phyloP scores from a whole-genome alignment of 2,113 vertebrate species.

The Megaceryle maxima region DNA sequence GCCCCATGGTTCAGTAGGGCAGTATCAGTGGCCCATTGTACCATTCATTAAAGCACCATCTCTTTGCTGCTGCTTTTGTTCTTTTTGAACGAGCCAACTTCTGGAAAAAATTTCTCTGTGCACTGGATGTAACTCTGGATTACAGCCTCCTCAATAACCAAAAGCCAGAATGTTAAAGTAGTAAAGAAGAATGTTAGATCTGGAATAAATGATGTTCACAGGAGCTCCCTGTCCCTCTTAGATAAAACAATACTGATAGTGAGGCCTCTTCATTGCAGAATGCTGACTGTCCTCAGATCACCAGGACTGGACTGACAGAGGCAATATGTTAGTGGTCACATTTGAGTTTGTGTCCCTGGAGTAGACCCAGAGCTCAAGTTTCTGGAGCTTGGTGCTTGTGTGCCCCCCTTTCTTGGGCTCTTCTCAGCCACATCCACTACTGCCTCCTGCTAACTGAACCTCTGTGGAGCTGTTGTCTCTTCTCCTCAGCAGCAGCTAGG shows the following conservation, averaged over 20 bases:
- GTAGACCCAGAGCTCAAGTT: not conserved
- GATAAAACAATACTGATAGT: not conserved
- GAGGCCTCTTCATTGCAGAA: not conserved
- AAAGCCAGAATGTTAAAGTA: not conserved
- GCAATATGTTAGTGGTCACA: not conserved
- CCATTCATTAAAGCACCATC: not conserved
- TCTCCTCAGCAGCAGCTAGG: not conserved
- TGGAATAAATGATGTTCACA: not conserved
- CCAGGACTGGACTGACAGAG: not conserved
- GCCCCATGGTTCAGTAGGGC: slow-evolving; percentile 13
- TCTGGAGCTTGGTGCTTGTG: not conserved
- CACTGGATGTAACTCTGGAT: not conserved
- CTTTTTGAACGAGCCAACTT: not conserved
- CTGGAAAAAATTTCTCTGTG: not conserved
- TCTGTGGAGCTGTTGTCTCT: not conserved
- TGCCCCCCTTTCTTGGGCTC: not conserved
- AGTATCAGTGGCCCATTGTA: not conserved
- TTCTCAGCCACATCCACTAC: not conserved
- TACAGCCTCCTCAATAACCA: not conserved
- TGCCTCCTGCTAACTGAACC: not conserved
- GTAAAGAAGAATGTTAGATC: not conserved
- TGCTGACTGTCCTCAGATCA: not conserved
- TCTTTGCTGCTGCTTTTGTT: not conserved
- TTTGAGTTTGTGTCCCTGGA: not conserved
- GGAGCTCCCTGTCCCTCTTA: not conserved